These are phyloP conservation scores for Trachelipus rathkii DNA, from an alignment of 1,140 invertebrate species.

Conservation along the genomic window DNA sequence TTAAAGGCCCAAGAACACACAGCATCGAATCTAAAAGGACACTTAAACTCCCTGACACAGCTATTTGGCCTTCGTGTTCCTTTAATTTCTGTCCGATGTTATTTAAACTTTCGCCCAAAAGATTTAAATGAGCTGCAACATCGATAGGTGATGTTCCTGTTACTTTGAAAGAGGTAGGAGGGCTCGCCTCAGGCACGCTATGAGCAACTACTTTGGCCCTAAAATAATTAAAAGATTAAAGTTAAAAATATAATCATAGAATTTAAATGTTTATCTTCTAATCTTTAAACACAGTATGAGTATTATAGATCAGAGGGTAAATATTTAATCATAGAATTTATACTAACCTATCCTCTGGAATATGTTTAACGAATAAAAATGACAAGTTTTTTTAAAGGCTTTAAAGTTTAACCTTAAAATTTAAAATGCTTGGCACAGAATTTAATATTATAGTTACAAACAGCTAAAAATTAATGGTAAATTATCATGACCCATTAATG, in stretches of 20 bases:
- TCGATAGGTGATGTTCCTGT: slow-evolving; percentile 79
- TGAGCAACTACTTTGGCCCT: background rate
- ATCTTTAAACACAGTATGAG: background rate
- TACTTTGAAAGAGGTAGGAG: slow-evolving; percentile 52
- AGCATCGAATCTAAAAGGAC: slow-evolving; percentile 89
- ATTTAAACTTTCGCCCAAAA: slow-evolving; percentile 86
- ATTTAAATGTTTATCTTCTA: background rate
- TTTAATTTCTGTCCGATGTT: slow-evolving; percentile 88
- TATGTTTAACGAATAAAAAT: background rate
- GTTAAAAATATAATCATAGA: background rate
- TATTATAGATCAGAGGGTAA: too few relatives aligned
- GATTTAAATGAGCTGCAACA: slow-evolving; percentile 84
- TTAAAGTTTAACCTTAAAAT: too few relatives aligned
- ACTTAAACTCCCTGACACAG: slow-evolving; percentile 87
- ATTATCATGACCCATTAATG: too few relatives aligned
- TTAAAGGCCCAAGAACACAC: slow-evolving; percentile 83
- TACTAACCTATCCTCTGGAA: background rate
- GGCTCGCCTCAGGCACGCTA: background rate
- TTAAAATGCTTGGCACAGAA: too few relatives aligned
- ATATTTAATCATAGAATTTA: too few relatives aligned
- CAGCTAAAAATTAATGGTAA: too few relatives aligned
- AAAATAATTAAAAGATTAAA: background rate
- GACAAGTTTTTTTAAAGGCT: background rate
- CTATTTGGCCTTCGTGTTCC: slow-evolving; percentile 90
- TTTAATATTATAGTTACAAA: too few relatives aligned